Evolutionary conservation across 2,888 invertebrate species (phyloP).

Genomic region (Melinaea marsaeus): DNA sequence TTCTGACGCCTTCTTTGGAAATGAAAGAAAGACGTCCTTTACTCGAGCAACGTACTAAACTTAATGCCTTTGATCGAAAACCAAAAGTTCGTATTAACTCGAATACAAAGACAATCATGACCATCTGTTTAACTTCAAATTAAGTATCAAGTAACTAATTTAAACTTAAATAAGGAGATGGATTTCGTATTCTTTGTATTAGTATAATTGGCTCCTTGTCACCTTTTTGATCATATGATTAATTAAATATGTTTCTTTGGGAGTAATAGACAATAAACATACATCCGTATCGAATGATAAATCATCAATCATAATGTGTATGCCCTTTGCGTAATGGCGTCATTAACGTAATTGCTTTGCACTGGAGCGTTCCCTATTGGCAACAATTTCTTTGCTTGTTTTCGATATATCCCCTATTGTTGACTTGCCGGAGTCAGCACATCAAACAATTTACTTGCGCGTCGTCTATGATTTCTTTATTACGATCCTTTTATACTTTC

Average conservation of each 20-base stretch:
- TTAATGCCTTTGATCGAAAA: constrained; percentile 72
- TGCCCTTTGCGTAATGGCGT: constrained; percentile 51
- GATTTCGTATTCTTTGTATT: constrained; percentile 56
- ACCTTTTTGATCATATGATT: constrained; percentile 20
- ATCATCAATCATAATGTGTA: constrained; percentile 33
- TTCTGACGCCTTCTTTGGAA: constrained; percentile 58
- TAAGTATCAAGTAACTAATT: constrained; percentile 59
- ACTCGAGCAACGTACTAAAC: constrained; percentile 55
- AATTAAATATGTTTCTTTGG: constrained; percentile 34
- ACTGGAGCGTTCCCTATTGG: constrained; percentile 40
- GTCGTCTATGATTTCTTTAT: constrained; percentile 69
- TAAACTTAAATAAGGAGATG: constrained; percentile 68
- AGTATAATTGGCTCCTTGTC: constrained; percentile 58
- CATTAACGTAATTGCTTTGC: constrained; percentile 59
- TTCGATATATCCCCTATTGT: constrained; percentile 43
- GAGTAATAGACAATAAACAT: constrained; percentile 13
- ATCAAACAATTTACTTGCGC: constrained; percentile 66
- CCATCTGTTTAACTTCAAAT: constrained; percentile 54
- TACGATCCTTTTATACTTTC: constrained; percentile 58
- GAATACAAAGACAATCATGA: constrained; percentile 64
- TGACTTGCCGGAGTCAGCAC: constrained; percentile 45
- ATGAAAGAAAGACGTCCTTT: constrained; percentile 66
- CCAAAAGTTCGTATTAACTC: constrained; percentile 66
- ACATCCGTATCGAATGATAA: constrained; percentile 24
- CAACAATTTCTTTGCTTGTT: constrained; percentile 44